These are phyloP conservation scores for Acanthacorydalis orientalis DNA, from an alignment of 2,888 invertebrate species.

Conservation along the genomic window DNA sequence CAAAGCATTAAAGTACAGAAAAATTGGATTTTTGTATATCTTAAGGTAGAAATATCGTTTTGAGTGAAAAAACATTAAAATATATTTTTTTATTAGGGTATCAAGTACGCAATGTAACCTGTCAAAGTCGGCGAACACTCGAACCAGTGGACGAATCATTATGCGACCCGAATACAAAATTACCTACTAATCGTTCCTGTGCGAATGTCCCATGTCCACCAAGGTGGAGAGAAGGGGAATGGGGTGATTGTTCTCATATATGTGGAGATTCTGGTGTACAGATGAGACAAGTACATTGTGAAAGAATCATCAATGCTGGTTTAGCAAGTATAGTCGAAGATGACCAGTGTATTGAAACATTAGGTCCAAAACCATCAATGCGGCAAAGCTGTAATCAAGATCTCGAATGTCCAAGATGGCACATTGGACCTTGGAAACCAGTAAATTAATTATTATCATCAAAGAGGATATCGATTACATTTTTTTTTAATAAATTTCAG, in stretches of 20 bases:
- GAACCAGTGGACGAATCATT: conserved; percentile 55
- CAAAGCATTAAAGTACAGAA: conserved; percentile 3
- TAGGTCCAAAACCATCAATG: conserved; percentile 51
- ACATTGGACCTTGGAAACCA: conserved; percentile 77
- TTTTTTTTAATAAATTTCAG: conserved; percentile 25
- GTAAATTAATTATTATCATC: conserved; percentile 28
- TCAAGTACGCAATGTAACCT: conserved; percentile 62
- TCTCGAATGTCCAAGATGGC: conserved; percentile 71
- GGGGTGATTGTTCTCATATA: conserved; percentile 67
- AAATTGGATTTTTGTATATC: background rate
- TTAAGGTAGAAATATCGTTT: background rate
- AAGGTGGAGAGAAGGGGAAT: conserved; percentile 60
- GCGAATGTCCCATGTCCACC: conserved; percentile 62
- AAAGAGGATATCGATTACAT: background rate
- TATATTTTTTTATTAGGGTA: conserved; percentile 35
- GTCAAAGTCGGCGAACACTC: conserved; percentile 56
- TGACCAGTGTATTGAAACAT: conserved; percentile 46
- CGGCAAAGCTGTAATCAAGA: conserved; percentile 60
- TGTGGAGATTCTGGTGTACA: conserved; percentile 65
- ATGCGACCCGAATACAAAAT: conserved; percentile 63
- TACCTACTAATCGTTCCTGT: conserved; percentile 52
- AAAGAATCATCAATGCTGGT: conserved; percentile 58
- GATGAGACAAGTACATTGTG: conserved; percentile 58
- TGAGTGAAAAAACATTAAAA: no score
- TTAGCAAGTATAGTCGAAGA: conserved; percentile 56